A percentile compares a stretch with the other conserved stretches of the same genome.
These are phyloP conservation scores for Botia kubotai DNA, from an alignment of 2,797 vertebrate genomes.

Conservation along the genomic window DNA sequence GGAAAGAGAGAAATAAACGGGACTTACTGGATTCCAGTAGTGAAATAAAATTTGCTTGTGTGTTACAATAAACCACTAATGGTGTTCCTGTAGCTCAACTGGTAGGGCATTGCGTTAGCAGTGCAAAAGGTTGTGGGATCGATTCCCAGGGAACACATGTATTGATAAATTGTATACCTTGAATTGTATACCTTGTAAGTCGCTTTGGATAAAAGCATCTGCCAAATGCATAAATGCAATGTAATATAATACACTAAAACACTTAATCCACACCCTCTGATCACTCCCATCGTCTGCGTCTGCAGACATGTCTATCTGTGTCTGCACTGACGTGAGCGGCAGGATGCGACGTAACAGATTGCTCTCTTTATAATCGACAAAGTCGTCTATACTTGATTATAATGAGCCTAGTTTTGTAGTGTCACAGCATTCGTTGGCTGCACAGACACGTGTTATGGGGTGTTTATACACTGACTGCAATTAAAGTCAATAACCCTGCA, in stretches of 20 bases:
- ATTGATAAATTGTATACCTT: too few species aligned
- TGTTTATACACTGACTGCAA: background rate
- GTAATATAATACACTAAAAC: background rate
- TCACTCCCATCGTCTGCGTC: background rate
- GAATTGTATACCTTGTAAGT: too few species aligned
- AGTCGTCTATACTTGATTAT: background rate
- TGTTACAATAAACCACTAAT: background rate
- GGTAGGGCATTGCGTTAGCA: too few species aligned
- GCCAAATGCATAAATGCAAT: too few species aligned
- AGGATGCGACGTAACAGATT: background rate
- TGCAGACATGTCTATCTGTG: background rate
- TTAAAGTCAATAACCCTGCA: background rate
- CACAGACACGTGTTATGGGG: background rate
- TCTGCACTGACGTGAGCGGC: background rate
- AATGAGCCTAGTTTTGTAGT: background rate
- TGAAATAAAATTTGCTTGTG: background rate
- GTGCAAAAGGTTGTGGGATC: too few species aligned
- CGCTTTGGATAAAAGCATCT: too few species aligned
- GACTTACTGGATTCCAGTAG: background rate
- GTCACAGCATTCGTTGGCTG: background rate
- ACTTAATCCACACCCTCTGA: slow-evolving; percentile 16
- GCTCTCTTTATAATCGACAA: too few species aligned
- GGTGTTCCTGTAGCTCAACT: too few species aligned
- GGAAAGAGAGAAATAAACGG: background rate
- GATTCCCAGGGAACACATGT: too few species aligned